Conservation (phyloP, 1,140 invertebrate species). For the Ceratitis capitata region DNA sequence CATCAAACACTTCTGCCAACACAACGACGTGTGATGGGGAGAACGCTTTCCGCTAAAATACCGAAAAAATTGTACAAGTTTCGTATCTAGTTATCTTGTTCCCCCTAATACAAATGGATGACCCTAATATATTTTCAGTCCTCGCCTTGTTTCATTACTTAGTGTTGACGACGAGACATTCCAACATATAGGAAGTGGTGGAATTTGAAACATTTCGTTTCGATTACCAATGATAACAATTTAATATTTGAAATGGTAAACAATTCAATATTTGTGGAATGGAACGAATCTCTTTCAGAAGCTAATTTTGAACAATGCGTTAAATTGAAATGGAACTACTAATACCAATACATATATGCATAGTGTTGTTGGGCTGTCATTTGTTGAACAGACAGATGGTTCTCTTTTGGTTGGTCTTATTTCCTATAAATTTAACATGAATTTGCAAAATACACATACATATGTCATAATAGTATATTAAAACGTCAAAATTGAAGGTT, state of each 20-base stretch:
- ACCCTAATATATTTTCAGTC: too few species aligned
- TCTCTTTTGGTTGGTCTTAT: background rate
- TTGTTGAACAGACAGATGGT: background rate
- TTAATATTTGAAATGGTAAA: slow-evolving; percentile 13
- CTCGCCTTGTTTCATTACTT: too few species aligned
- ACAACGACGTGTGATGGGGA: too few species aligned
- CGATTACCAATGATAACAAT: background rate
- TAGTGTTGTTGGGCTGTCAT: background rate
- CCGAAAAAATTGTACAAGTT: too few species aligned
- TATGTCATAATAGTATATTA: background rate
- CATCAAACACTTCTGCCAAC: too few species aligned
- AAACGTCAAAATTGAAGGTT: background rate
- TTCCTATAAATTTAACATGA: background rate
- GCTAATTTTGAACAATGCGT: background rate
- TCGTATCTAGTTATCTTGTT: too few species aligned
- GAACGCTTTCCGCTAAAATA: too few species aligned
- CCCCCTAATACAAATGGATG: too few species aligned
- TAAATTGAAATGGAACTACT: background rate
- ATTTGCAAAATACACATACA: background rate
- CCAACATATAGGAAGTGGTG: background rate
- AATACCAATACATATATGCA: background rate
- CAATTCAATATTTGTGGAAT: background rate
- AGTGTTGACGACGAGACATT: too few species aligned
- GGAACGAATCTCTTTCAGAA: background rate
- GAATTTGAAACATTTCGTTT: slow-evolving; percentile 7